These are phyloP conservation scores for Spea hammondii DNA, from an alignment of 2,797 vertebrate species.

Conservation along the genomic window DNA sequence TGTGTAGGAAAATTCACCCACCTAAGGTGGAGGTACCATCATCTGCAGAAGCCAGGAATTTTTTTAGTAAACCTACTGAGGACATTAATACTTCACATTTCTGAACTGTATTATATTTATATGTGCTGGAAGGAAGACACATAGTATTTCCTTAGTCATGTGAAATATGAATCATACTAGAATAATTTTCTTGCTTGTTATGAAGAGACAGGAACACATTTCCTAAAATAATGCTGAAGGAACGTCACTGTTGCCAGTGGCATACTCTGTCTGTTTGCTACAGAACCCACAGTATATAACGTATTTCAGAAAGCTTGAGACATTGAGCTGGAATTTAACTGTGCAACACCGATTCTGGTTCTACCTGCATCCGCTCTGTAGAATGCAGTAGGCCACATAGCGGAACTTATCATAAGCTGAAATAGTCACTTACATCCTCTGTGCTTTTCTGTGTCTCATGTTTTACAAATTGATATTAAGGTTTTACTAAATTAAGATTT, in stretches of 20 bases:
- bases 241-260: constrained; percentile 46
- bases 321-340: constrained; percentile 13
- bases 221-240: constrained; percentile 46
- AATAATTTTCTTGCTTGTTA: constrained; percentile 20
- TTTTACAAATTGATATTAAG: neutral
- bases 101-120: too few relatives aligned
- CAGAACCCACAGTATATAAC: constrained; percentile 25
- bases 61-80: too few relatives aligned
- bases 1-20: too few relatives aligned
- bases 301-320: constrained; percentile 24
- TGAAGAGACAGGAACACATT: constrained; percentile 33
- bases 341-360: constrained; percentile 1
- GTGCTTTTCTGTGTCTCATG: neutral
- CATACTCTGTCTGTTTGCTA: constrained; percentile 35
- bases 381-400: neutral
- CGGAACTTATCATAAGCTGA: too few relatives aligned
- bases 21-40: too few relatives aligned
- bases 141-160: neutral
- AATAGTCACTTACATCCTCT: too few relatives aligned
- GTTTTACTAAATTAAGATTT: too few relatives aligned
- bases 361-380: neutral
- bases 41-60: too few relatives aligned
- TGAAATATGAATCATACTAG: constrained; percentile 41
- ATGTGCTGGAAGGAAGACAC: too few relatives aligned
- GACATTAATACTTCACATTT: too few relatives aligned